Evolutionary conservation across 37 sponge, comb jelly and placozoan genomes (phyloP).

Genomic region (Aplysina aerophoba): DNA sequence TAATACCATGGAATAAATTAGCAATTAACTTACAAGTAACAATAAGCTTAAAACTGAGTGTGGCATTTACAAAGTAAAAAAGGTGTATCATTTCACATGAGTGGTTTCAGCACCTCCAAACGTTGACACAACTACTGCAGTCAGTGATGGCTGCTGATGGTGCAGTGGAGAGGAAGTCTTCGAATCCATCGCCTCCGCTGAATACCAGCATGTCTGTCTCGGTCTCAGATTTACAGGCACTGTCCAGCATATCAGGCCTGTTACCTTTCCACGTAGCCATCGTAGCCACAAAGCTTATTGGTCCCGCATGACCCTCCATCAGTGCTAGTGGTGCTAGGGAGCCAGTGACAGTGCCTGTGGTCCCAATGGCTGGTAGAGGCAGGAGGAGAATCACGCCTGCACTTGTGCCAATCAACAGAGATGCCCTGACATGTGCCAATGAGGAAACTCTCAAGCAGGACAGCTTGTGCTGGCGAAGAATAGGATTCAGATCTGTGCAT

Average conservation of each 20-base stretch:
- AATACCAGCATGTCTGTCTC: not conserved
- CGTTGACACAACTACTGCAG: conserved; percentile 25
- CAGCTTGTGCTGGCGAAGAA: conserved; percentile 73
- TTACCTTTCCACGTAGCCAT: not conserved
- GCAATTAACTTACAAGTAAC: too few species aligned
- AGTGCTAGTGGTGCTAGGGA: conserved; percentile 20
- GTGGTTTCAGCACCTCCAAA: too few species aligned
- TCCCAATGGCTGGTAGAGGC: conserved; percentile 45
- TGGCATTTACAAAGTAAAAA: too few species aligned
- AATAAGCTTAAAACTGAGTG: too few species aligned
- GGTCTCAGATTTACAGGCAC: not conserved
- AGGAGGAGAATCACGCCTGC: conserved; percentile 70
- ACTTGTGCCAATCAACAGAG: conserved; percentile 73
- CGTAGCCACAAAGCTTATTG: conserved; percentile 20
- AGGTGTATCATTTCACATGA: too few species aligned
- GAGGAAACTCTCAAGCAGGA: conserved; percentile 52
- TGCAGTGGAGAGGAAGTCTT: conserved; percentile 19
- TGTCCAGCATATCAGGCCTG: not conserved
- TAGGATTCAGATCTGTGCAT: conserved; percentile 30
- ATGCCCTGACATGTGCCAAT: conserved; percentile 25
- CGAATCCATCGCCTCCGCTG: conserved; percentile 35
- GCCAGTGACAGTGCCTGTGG: not conserved
- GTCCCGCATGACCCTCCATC: conserved; percentile 34
- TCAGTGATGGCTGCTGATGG: conserved; percentile 1
- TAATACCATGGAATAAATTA: too few species aligned